Evolutionary conservation across 2,797 vertebrate genomes (phyloP), one percentile per base, ranked within the genome.

Genomic region (Pitangus sulphuratus): DNA sequence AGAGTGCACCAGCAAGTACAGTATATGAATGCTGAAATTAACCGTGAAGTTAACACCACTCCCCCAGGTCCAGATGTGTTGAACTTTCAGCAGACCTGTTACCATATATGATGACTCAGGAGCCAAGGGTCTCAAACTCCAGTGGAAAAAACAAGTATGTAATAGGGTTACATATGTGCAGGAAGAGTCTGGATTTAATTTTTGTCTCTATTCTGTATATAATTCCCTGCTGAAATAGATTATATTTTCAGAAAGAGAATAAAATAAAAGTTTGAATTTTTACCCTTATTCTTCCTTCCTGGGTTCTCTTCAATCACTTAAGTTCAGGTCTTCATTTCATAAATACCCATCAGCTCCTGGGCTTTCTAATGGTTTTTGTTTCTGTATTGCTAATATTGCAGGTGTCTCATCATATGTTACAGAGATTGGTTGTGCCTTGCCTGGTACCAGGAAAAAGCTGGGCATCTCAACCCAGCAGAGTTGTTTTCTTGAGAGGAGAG

Each of bases 161-260:
- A 37, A 33, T 57, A 79, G 44, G 30, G 20, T 91, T 94, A 76
- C 17, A 12, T 71, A 45, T 50, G 25, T 58, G 40, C 57, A 86
- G 40, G 42, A 62, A 64, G 30, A 86, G 40, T 61, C 62, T 92
- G 87, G 74, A 61, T 93, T 88, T 92, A 92, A 84, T 94, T 81
- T 56, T 64, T 84, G 21, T 72, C 47, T 62, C 8, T 45, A 17
- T 75, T 80, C 45, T 61, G 50, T 26, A 1, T 87, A 12, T 37
- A 61, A 42, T 68, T 84, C 66, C 39, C 66, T 91, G 51, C 15
- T 65, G 72, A 86, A 91, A 54, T 57, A 57, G 1, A 71, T 42
- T 3, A 3, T 70, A 9, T 83, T 83, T 92, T 84, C 57, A 76
- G 77, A 78, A 88, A 62, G 31, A 53, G 9, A 62, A 11, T 77